Evolutionary conservation across 2,888 invertebrate genomes (phyloP).

Genomic region (Heteromyza rotundicornis): DNA sequence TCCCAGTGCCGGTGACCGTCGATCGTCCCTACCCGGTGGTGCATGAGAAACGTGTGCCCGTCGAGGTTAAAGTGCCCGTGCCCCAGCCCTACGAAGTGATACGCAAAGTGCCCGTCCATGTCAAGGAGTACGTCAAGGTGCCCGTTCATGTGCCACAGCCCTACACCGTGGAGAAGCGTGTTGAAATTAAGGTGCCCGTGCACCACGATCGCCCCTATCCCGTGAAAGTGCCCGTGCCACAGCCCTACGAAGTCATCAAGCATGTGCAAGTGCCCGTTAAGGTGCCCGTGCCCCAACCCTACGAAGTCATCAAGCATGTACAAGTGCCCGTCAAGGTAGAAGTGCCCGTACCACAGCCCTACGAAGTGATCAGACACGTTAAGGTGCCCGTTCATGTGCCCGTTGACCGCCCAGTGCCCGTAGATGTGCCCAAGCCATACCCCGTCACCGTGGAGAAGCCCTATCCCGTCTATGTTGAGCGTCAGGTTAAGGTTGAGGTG

Average conservation of each 20-base stretch:
- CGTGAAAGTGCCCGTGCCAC: conserved; percentile 70
- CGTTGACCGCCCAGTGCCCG: conserved; percentile 71
- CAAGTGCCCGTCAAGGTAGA: conserved; percentile 74
- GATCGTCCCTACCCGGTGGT: conserved; percentile 76
- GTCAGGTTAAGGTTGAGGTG: conserved; percentile 71
- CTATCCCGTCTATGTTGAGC: conserved; percentile 66
- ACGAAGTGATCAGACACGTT: conserved; percentile 66
- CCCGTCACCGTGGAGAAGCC: conserved; percentile 74
- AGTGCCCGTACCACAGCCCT: conserved; percentile 70
- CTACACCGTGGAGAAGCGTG: conserved; percentile 68
- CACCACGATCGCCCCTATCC: conserved; percentile 74
- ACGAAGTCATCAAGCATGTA: conserved; percentile 73
- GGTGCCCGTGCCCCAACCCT: conserved; percentile 72
- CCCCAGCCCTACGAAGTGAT: conserved; percentile 77
- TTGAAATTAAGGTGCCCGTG: conserved; percentile 67
- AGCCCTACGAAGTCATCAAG: conserved; percentile 70
- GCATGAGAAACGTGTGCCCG: conserved; percentile 68
- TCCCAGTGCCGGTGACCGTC: conserved; percentile 76
- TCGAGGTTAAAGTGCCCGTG: conserved; percentile 70
- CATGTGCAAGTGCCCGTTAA: conserved; percentile 70
- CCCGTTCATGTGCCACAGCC: conserved; percentile 69
- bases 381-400: conserved; percentile 69
- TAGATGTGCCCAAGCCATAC: conserved; percentile 73
- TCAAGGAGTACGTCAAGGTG: conserved; percentile 72
- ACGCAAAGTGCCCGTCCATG: conserved; percentile 72